These are phyloP conservation scores for Psilopogon haemacephalus DNA, from an alignment of 2,113 vertebrate genomes.

Conservation along the genomic window DNA sequence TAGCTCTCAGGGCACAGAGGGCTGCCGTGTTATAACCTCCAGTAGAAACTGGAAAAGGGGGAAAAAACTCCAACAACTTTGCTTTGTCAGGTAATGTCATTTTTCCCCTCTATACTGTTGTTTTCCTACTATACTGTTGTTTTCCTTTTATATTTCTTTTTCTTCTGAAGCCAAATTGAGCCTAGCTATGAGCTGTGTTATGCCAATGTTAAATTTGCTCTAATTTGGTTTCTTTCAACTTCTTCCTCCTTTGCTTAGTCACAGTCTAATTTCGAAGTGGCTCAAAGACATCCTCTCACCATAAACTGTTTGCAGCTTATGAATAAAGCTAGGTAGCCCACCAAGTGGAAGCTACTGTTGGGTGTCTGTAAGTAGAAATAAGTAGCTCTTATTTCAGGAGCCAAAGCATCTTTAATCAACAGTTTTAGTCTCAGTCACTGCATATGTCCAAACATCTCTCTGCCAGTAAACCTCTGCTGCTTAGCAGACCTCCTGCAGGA, in stretches of 20 bases:
- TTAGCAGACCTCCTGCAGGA: background rate
- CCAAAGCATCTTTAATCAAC: background rate
- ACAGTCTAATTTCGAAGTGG: background rate
- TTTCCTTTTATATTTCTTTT: background rate
- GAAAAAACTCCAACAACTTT: background rate
- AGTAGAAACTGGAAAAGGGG: background rate
- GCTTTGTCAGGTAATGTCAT: background rate
- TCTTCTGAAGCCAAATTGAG: background rate
- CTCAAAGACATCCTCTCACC: background rate
- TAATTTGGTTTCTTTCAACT: background rate
- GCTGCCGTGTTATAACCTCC: background rate
- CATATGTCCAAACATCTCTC: background rate
- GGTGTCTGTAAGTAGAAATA: background rate
- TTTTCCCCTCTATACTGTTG: background rate
- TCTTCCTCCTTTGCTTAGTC: background rate
- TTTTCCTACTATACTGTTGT: background rate
- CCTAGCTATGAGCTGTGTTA: background rate
- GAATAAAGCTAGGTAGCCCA: background rate
- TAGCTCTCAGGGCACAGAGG: background rate
- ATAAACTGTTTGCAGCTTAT: background rate
- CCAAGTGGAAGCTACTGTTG: background rate
- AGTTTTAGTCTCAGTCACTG: background rate
- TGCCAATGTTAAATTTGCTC: background rate
- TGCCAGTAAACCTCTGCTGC: background rate
- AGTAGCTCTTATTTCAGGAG: background rate